Percentiles rank a stretch among this genome's conserved stretches.
phyloP scores from a whole-genome alignment of 2,888 invertebrate species.

The Harpagoxenus sublaevis region DNA sequence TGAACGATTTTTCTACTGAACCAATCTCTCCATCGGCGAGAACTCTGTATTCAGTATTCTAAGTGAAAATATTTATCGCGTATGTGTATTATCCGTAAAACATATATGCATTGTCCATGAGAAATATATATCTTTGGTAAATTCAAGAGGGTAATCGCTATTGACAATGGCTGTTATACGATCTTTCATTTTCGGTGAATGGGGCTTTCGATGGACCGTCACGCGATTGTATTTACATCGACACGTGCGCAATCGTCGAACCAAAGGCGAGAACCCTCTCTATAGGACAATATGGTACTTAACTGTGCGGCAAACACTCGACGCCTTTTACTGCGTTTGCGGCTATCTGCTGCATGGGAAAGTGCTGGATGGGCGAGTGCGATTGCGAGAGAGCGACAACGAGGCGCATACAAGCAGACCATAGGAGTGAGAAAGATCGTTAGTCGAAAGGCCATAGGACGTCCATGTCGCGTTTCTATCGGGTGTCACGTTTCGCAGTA shows the following conservation, averaged over 20 bases:
- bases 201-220: not conserved
- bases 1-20: constrained; percentile 22
- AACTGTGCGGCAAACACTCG: constrained; percentile 76
- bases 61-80: not conserved
- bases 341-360: constrained; percentile 60
- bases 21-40: not conserved
- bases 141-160: not conserved
- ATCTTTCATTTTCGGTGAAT: constrained; percentile 6
- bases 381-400: constrained; percentile 44
- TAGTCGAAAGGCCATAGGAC: constrained; percentile 60
- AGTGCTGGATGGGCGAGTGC: constrained; percentile 15
- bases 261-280: constrained; percentile 70
- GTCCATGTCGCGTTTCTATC: constrained; percentile 69
- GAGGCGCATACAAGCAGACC: not conserved
- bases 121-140: not conserved
- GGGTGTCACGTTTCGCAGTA: constrained; percentile 66
- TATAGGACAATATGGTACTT: constrained; percentile 80
- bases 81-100: not conserved
- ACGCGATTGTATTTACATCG: constrained; percentile 30
- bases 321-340: constrained; percentile 80
- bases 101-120: not conserved
- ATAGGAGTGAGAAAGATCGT: constrained; percentile 31
- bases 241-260: constrained; percentile 59
- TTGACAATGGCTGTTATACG: not conserved
- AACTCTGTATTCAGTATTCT: not conserved